Conservation (phyloP, 2,797 vertebrate species). For the Intellagama lesueurii region DNA sequence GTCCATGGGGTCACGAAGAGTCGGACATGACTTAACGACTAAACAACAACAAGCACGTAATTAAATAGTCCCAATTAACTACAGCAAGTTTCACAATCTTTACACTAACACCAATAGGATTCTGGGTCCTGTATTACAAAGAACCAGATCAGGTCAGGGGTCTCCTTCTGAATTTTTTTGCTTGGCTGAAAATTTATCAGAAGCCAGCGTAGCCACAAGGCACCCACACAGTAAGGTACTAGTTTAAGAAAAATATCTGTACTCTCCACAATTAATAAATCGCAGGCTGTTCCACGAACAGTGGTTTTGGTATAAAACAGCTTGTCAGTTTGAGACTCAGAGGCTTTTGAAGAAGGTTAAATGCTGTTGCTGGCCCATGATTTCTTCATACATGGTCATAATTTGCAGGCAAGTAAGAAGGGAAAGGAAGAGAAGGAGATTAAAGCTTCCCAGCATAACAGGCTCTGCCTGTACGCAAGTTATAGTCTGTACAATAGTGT, state of each 20-base stretch:
- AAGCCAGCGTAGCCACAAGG: background rate
- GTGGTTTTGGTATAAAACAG: background rate
- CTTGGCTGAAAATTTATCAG: too few relatives aligned
- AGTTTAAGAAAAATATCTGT: background rate
- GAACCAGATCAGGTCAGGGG: too few relatives aligned
- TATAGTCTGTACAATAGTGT: background rate
- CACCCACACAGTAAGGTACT: background rate
- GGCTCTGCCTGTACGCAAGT: background rate
- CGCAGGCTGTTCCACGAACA: background rate
- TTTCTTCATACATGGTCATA: slow-evolving; percentile 37
- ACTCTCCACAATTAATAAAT: background rate
- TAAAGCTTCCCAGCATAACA: background rate
- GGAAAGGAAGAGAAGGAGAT: background rate
- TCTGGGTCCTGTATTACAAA: too few relatives aligned
- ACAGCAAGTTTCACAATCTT: too few relatives aligned
- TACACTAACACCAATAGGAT: too few relatives aligned
- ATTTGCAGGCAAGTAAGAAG: background rate
- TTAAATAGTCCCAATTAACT: too few relatives aligned
- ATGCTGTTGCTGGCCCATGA: background rate
- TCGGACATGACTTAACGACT: too few relatives aligned
- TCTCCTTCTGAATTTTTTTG: background rate
- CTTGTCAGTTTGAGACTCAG: background rate
- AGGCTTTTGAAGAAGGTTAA: background rate
- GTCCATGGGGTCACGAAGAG: too few relatives aligned
- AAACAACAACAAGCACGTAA: too few relatives aligned